phyloP scores from a whole-genome alignment of 1,140 invertebrate species.

The Drosophila azteca region DNA sequence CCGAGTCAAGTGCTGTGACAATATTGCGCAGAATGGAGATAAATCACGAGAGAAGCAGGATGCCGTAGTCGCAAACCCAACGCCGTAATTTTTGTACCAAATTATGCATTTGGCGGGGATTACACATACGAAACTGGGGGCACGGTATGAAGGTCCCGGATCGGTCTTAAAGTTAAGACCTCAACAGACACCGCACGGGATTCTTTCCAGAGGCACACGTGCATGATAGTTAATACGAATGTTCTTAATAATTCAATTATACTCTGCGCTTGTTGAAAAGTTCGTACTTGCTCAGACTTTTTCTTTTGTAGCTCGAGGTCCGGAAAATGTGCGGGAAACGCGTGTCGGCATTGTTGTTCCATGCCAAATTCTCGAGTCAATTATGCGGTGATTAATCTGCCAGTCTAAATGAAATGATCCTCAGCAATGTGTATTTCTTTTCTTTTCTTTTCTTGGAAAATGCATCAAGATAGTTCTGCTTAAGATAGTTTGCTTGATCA shows the following conservation, averaged over 20 bases:
- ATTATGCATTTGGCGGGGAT: slow-evolving; percentile 67
- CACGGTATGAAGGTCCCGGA: too few relatives aligned
- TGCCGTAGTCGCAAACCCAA: slow-evolving; percentile 13
- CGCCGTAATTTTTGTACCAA: slow-evolving; percentile 64
- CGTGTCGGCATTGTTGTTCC: slow-evolving; percentile 14
- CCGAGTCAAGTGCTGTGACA: slow-evolving; percentile 69
- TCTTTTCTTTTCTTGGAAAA: too few relatives aligned
- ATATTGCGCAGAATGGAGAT: slow-evolving; percentile 70
- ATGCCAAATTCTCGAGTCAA: slow-evolving; percentile 3
- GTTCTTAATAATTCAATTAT: slow-evolving; percentile 27
- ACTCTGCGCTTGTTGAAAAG: slow-evolving; percentile 7
- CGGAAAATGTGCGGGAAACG: slow-evolving; percentile 6
- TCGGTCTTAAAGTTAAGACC: too few relatives aligned
- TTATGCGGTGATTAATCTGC: slow-evolving; percentile 29
- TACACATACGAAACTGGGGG: slow-evolving; percentile 24
- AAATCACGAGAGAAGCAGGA: slow-evolving; percentile 68
- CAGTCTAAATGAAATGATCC: background rate
- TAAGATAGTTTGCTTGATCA: too few relatives aligned
- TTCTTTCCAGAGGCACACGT: slow-evolving; percentile 17
- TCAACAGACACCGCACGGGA: background rate
- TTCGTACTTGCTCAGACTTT: background rate
- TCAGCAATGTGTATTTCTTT: too few relatives aligned
- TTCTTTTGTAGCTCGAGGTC: background rate
- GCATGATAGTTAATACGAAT: slow-evolving; percentile 39
- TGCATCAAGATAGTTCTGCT: too few relatives aligned